Evolutionary conservation across 1,140 invertebrate genomes (phyloP), one percentile per base, ranked within the genome.

Genomic region (Littorina saxatilis): DNA sequence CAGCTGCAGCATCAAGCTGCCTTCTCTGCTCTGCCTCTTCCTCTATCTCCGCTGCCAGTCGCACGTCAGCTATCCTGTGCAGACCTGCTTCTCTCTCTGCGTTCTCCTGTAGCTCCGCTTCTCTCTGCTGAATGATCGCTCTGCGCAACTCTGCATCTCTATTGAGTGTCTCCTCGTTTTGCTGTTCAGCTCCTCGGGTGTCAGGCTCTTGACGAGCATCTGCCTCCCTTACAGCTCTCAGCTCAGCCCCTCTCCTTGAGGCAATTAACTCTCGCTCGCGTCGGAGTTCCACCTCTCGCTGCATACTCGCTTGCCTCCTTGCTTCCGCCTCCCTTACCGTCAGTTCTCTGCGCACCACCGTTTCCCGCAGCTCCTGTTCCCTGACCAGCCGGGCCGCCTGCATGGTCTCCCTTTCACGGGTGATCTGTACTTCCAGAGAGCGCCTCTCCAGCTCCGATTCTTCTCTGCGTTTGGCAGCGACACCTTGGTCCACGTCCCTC

Each of bases 391-490:
- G 35, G 11, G 29, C 17, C 29, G 74, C 68, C 68, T 40, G 17
- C 15, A 7, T 39, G 37, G 2, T 11, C 68, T 72, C 70, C n/a
- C 40, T 73, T 32, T 73, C 70, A 9, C 40, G 32, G 40, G 40
- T 43, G 9, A 73, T 27, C 70, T 72, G 68, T 3, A 37, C 68
- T 43, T 72, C 68, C 35, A 40, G 68, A n/a, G 11, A 37, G 4
- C 70, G 40, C n/a, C 29, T 9, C 35, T 50, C 70, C 3, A 73
- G 70, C 70, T 73, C 70, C 17, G 40, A 39, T 23, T 73, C 70
- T n/a, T 73, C 70, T 13, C 70, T 5, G 7, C 70, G 70, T 23
- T 73, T 73, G n/a, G n/a, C n/a, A n/a, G n/a, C n/a, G n/a, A n/a
- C n/a, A n/a, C n/a, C n/a, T n/a, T n/a, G n/a, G n/a, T n/a, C n/a